Conservation (phyloP, 2,888 invertebrate genomes). For the Sesia bembeciformis region DNA sequence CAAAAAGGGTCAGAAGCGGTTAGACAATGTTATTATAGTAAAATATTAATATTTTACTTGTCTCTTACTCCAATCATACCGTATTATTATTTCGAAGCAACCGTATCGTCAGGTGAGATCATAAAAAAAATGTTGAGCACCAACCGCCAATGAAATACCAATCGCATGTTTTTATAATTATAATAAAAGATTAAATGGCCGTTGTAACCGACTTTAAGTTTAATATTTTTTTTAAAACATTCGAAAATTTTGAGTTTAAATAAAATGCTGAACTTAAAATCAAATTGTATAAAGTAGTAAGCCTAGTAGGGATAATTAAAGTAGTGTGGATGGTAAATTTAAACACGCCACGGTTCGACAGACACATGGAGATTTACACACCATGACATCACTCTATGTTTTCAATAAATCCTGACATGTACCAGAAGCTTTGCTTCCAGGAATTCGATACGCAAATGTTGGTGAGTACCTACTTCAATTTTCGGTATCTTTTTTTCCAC, state of each 20-base stretch:
- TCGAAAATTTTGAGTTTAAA: neutral
- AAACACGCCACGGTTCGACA: neutral
- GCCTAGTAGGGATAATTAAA: too few relatives aligned
- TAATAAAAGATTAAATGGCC: neutral
- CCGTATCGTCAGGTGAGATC: constrained; percentile 13
- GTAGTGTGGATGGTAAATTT: neutral
- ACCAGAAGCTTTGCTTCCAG: neutral
- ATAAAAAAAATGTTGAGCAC: constrained; percentile 15
- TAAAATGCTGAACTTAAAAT: neutral
- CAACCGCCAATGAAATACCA: constrained; percentile 18
- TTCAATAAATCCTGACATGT: neutral
- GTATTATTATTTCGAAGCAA: constrained; percentile 10
- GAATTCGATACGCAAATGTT: neutral
- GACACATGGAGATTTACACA: neutral
- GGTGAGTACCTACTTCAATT: too few relatives aligned
- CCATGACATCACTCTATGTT: neutral
- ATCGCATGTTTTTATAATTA: constrained; percentile 10
- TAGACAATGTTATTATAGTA: too few relatives aligned
- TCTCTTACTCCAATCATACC: too few relatives aligned
- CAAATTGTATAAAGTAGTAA: too few relatives aligned
- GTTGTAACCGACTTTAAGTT: constrained; percentile 16
- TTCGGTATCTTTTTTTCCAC: too few relatives aligned
- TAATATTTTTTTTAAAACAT: neutral
- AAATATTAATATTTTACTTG: too few relatives aligned
- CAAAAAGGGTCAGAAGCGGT: too few relatives aligned